Conservation (phyloP, 1,140 invertebrate genomes). For the Dolichoris vasculosae region DNA sequence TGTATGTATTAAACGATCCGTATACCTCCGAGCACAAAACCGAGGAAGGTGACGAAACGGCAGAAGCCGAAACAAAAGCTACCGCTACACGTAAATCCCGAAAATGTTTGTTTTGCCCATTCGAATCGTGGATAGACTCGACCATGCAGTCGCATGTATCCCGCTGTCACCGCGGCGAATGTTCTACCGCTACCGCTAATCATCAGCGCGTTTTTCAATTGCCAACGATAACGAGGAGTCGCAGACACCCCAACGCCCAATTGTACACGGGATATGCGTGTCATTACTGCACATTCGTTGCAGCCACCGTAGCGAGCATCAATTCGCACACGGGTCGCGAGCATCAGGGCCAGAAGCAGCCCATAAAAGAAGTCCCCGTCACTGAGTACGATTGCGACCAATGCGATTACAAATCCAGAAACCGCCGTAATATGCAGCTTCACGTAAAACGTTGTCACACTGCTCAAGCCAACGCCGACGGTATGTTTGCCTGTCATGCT, state of each 20-base stretch:
- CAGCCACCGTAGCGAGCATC: constrained; percentile 32
- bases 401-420: constrained; percentile 43
- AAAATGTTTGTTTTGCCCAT: constrained; percentile 60
- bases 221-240: neutral
- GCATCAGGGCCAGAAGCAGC: constrained; percentile 52
- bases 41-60: neutral
- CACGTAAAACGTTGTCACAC: constrained; percentile 37
- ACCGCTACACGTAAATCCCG: constrained; percentile 37
- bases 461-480: constrained; percentile 26
- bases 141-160: constrained; percentile 66
- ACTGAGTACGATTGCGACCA: constrained; percentile 56
- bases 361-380: constrained; percentile 31
- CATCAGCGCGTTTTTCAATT: neutral
- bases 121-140: constrained; percentile 60
- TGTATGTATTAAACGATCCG: neutral
- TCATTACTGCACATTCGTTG: constrained; percentile 39
- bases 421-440: constrained; percentile 23
- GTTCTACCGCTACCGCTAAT: neutral
- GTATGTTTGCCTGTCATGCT: constrained; percentile 53
- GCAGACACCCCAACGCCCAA: neutral
- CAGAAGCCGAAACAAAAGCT: neutral
- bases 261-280: constrained; percentile 44
- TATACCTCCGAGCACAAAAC: neutral
- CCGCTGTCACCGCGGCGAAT: constrained; percentile 61
- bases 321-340: constrained; percentile 9